These are phyloP conservation scores for Metallyticus violacea DNA, from an alignment of 2,888 invertebrate genomes.

Conservation along the genomic window DNA sequence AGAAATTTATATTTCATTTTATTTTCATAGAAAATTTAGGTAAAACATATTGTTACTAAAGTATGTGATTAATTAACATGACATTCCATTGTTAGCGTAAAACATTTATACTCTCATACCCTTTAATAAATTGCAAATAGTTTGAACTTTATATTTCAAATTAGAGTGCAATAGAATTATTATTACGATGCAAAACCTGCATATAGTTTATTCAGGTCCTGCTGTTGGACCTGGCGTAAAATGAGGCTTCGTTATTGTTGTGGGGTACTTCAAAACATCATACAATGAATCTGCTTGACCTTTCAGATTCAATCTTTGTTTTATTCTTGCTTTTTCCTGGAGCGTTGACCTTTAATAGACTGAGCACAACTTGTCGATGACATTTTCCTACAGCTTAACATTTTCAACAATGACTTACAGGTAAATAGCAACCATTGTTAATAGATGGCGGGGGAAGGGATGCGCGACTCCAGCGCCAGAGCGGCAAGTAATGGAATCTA, in stretches of 20 bases:
- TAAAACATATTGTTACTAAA: too few species aligned
- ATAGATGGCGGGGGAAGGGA: background rate
- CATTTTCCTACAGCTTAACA: background rate
- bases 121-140: too few species aligned
- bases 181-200: too few species aligned
- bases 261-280: background rate
- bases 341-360: background rate
- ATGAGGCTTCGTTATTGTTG: background rate
- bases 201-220: too few species aligned
- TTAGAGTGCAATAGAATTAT: too few species aligned
- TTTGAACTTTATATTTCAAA: too few species aligned
- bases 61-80: too few species aligned
- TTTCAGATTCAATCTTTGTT: background rate
- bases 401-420: background rate
- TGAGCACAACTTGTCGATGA: background rate
- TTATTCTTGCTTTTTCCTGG: background rate
- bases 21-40: too few species aligned
- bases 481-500: background rate
- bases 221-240: background rate
- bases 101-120: too few species aligned
- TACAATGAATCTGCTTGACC: background rate
- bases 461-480: background rate
- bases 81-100: too few species aligned
- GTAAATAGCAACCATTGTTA: background rate
- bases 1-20: too few species aligned